Evolutionary conservation across 2,888 invertebrate species (phyloP).

Genomic region (Himalopsyche kuldschensis): DNA sequence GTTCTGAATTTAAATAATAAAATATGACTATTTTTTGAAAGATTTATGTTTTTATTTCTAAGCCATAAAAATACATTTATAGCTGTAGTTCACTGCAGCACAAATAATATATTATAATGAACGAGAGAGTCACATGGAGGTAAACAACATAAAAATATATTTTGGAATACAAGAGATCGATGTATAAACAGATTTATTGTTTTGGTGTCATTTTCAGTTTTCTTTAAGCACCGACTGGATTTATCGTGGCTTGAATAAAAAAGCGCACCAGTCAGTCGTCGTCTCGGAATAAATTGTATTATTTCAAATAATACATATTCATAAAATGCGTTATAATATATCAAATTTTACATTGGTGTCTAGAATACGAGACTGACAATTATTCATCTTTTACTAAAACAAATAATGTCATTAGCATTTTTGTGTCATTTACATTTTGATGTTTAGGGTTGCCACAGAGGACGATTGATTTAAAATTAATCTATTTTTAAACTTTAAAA

Average conservation of each 20-base stretch:
- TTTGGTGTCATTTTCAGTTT: no score
- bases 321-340: background rate
- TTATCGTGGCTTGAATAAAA: no score
- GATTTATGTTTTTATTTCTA: no score
- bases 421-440: slow-evolving; percentile 5
- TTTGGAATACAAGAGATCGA: no score
- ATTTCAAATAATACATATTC: background rate
- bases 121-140: no score
- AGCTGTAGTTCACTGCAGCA: background rate
- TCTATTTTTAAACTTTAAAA: no score
- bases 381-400: slow-evolving; percentile 36
- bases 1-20: no score
- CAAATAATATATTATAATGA: background rate
- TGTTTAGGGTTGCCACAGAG: slow-evolving; percentile 10
- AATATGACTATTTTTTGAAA: no score
- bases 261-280: background rate
- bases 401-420: slow-evolving; percentile 33
- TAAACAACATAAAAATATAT: no score
- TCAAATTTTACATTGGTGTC: background rate
- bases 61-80: no score
- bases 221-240: no score
- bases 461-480: background rate
- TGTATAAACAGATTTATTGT: no score
- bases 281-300: background rate
- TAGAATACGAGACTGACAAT: slow-evolving; percentile 26